Evolutionary conservation across 30 jellyfish, hydroid and myxozoan species (phyloP).

Genomic region (Hydra vulgaris): DNA sequence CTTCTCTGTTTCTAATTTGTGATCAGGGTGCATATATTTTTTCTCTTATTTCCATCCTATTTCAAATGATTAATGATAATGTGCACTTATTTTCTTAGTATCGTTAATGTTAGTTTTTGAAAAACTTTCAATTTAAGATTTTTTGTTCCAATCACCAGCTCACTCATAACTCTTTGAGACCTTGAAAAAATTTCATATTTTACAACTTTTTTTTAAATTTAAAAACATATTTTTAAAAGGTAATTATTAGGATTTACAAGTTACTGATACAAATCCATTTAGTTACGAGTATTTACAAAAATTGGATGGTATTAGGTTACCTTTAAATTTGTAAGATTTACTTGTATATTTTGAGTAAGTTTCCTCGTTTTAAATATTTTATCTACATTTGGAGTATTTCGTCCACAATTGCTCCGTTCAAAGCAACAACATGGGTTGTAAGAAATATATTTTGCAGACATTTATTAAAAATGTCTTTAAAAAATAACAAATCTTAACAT

Average conservation of each 20-base stretch:
- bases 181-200: neutral
- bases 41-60: conserved; percentile 1
- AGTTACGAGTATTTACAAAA: neutral
- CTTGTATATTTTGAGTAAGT: conserved; percentile 3
- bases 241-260: conserved; percentile 1
- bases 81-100: neutral
- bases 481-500: too few relatives aligned
- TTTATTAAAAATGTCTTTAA: too few relatives aligned
- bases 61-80: neutral
- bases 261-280: neutral
- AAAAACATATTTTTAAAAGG: neutral
- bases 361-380: neutral
- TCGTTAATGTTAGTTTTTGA: neutral
- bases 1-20: neutral
- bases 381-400: neutral
- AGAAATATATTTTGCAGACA: neutral
- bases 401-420: conserved; percentile 8
- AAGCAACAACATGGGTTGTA: conserved; percentile 4
- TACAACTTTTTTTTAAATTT: neutral
- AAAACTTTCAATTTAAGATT: neutral
- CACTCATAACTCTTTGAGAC: neutral
- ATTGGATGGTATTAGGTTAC: neutral
- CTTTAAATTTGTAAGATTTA: neutral
- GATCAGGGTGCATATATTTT: neutral
- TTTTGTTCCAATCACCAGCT: too few relatives aligned